Conservation (phyloP, 2,113 vertebrate genomes). For the Bettongia penicillata region DNA sequence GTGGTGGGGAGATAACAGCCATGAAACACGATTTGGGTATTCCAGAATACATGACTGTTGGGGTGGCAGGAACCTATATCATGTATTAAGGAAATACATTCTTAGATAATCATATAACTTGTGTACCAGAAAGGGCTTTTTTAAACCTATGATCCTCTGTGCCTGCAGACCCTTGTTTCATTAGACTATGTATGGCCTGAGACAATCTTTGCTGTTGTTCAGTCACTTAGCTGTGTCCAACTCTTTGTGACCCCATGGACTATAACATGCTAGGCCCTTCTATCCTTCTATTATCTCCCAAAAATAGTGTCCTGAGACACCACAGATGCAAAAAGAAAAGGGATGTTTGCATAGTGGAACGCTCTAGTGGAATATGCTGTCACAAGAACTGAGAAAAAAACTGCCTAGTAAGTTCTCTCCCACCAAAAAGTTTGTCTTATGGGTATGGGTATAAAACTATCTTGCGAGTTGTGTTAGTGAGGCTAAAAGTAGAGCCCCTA, state of each 20-base stretch:
- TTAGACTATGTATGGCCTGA: conserved; percentile 10
- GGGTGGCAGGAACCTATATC: not conserved
- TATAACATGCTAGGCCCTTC: too few relatives aligned
- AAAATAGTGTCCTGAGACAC: not conserved
- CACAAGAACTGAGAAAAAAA: not conserved
- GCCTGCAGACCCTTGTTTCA: not conserved
- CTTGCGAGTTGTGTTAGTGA: not conserved
- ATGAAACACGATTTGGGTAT: not conserved
- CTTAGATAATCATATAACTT: not conserved
- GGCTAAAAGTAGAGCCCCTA: not conserved
- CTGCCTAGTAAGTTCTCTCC: not conserved
- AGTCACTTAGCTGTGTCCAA: too few relatives aligned
- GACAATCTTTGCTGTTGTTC: not conserved
- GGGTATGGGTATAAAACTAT: not conserved
- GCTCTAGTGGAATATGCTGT: not conserved
- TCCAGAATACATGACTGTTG: not conserved
- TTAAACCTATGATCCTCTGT: not conserved
- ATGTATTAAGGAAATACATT: not conserved
- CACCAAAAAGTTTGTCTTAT: not conserved
- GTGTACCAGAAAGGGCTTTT: not conserved
- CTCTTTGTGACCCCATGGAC: too few relatives aligned
- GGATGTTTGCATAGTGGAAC: not conserved
- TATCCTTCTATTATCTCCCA: too few relatives aligned
- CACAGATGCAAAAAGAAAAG: conserved; percentile 31
- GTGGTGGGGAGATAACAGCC: not conserved